Evolutionary conservation across 2,888 invertebrate species (phyloP).

Genomic region (Camponotus fellah): DNA sequence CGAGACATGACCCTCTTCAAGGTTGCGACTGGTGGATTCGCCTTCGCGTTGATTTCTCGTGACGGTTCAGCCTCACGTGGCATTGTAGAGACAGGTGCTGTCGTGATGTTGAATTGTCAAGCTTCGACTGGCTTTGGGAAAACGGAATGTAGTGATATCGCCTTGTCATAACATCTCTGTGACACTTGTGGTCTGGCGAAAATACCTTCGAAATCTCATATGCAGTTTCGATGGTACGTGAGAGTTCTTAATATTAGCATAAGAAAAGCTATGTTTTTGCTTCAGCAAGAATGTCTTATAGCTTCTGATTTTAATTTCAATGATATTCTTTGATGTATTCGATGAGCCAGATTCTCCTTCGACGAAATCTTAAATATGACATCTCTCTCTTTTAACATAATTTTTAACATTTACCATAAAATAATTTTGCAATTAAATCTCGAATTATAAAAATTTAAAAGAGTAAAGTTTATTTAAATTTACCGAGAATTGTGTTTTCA

Average conservation of each 20-base stretch:
- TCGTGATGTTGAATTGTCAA: slow-evolving; percentile 28
- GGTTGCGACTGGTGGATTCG: slow-evolving; percentile 56
- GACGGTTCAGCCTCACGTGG: slow-evolving; percentile 42
- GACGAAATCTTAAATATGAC: neutral
- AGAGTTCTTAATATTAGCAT: slow-evolving; percentile 24
- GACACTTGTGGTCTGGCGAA: slow-evolving; percentile 24
- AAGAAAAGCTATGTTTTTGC: slow-evolving; percentile 10
- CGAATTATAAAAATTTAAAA: neutral
- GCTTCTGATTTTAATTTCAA: neutral
- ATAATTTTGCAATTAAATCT: neutral
- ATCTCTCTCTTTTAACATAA: neutral
- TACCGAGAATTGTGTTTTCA: neutral
- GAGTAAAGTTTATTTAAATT: neutral
- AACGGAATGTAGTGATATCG: slow-evolving; percentile 26
- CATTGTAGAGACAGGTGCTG: slow-evolving; percentile 46
- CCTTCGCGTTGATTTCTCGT: slow-evolving; percentile 38
- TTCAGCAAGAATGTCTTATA: neutral
- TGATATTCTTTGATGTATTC: neutral
- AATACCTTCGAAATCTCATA: slow-evolving; percentile 15
- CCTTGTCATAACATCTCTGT: slow-evolving; percentile 21
- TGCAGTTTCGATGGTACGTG: neutral
- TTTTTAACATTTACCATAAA: neutral
- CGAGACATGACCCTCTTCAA: slow-evolving; percentile 65
- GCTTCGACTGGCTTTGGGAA: slow-evolving; percentile 32
- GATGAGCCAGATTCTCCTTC: neutral